Percentiles rank a stretch among this genome's conserved stretches.
Conservation (phyloP, 2,797 vertebrate genomes). For the Lindbergichthys nudifrons region DNA sequence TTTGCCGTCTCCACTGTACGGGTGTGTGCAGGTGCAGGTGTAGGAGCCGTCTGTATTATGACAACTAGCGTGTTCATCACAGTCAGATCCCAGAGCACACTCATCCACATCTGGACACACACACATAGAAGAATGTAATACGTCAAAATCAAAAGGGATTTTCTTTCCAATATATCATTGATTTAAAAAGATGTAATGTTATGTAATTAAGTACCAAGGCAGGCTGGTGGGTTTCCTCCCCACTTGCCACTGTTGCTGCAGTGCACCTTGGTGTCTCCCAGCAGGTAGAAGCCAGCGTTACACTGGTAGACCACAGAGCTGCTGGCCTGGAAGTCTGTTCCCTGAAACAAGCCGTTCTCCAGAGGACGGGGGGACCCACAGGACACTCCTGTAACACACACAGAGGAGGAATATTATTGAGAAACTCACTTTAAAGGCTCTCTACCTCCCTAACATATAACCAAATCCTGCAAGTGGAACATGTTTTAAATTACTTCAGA, state of each 20-base stretch:
- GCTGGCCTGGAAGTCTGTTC: slow-evolving; percentile 90
- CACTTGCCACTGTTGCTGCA: slow-evolving; percentile 93
- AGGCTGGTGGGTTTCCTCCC: slow-evolving; percentile 91
- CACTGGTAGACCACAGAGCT: slow-evolving; percentile 93
- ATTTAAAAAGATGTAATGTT: neutral
- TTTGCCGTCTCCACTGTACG: slow-evolving; percentile 94
- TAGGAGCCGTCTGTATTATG: slow-evolving; percentile 96
- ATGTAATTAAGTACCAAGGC: slow-evolving; percentile 87
- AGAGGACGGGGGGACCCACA: slow-evolving; percentile 90
- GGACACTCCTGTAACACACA: slow-evolving; percentile 87
- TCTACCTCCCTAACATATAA: neutral
- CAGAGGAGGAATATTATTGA: neutral
- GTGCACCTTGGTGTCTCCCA: slow-evolving; percentile 92
- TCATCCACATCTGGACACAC: slow-evolving; percentile 91
- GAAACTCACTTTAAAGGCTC: neutral
- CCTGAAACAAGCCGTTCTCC: slow-evolving; percentile 91
- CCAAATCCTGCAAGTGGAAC: no score
- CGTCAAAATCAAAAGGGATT: neutral
- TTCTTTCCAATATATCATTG: neutral
- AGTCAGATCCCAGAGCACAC: slow-evolving; percentile 95
- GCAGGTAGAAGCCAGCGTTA: slow-evolving; percentile 92
- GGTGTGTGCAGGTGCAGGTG: slow-evolving; percentile 89
- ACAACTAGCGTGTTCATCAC: slow-evolving; percentile 90
- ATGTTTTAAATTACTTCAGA: no score
- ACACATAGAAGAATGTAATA: slow-evolving; percentile 6